These are phyloP conservation scores for Drosophila murphyi DNA, from an alignment of 1,140 invertebrate species.

Conservation along the genomic window DNA sequence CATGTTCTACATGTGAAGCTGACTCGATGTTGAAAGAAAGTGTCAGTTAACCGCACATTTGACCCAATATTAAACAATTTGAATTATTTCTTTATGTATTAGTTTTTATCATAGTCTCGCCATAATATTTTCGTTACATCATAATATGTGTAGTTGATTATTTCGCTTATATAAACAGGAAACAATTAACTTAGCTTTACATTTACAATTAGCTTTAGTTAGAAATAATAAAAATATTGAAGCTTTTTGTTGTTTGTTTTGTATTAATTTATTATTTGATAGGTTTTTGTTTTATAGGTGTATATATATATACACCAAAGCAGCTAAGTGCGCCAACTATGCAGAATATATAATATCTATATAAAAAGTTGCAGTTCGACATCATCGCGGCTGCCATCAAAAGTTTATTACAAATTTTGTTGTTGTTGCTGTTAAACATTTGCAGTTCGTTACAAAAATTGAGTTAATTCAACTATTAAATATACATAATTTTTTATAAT, in stretches of 20 bases:
- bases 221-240: conserved; percentile 81
- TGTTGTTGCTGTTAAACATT: conserved; percentile 27
- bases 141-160: conserved; percentile 58
- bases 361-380: conserved; percentile 58
- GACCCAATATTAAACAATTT: background rate
- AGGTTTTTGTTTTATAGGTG: conserved; percentile 55
- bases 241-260: conserved; percentile 65
- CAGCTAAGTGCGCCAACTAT: conserved; percentile 47
- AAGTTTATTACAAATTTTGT: conserved; percentile 38
- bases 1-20: too few species aligned
- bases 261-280: conserved; percentile 67
- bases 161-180: conserved; percentile 79
- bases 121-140: conserved; percentile 52
- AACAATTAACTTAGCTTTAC: conserved; percentile 79
- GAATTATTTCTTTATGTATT: conserved; percentile 32
- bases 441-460: conserved; percentile 63
- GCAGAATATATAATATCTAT: conserved; percentile 57
- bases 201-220: conserved; percentile 74
- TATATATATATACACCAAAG: conserved; percentile 60
- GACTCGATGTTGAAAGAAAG: background rate
- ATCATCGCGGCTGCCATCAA: conserved; percentile 33
- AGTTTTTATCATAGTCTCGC: conserved; percentile 59
- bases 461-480: conserved; percentile 75
- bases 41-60: background rate
- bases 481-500: conserved; percentile 60